Evolutionary conservation across 2,113 vertebrate species (phyloP).

Genomic region (Maccullochella peelii): DNA sequence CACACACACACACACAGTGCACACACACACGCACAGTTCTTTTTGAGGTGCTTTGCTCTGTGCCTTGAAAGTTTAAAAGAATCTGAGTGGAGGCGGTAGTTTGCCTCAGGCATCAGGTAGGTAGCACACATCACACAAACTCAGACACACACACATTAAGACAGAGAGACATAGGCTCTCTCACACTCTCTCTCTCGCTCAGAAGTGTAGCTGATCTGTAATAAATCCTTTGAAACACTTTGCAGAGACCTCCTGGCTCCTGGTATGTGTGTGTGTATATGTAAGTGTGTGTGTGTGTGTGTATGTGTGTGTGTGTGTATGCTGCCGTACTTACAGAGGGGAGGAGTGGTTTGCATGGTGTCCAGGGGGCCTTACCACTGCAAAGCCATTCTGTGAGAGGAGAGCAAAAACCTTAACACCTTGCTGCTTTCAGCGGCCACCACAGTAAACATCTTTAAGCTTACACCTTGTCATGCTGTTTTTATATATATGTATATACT

Average conservation of each 20-base stretch:
- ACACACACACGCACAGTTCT: conserved; percentile 3
- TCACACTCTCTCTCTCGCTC: conserved; percentile 21
- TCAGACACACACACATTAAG: conserved; percentile 18
- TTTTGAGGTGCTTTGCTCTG: conserved; percentile 53
- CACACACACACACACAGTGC: conserved; percentile 15
- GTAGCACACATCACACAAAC: conserved; percentile 59
- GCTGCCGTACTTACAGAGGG: conserved; percentile 88
- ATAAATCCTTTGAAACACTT: conserved; percentile 70
- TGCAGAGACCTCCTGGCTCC: conserved; percentile 66
- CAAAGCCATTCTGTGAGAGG: conserved; percentile 91
- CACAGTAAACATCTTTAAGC: neutral
- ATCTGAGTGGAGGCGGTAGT: conserved; percentile 50
- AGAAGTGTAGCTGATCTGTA: conserved; percentile 56
- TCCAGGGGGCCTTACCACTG: conserved; percentile 93
- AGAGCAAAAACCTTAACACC: conserved; percentile 40
- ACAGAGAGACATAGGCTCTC: conserved; percentile 25
- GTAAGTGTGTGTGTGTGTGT: conserved; percentile 15
- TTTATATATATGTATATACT: neutral
- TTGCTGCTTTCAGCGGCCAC: conserved; percentile 9
- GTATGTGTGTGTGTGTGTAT: conserved; percentile 13
- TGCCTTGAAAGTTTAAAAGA: conserved; percentile 60
- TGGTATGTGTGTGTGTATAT: conserved; percentile 38
- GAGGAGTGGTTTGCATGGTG: conserved; percentile 91
- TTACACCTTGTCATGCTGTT: neutral
- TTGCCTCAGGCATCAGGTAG: conserved; percentile 55